Base-by-base conservation (phyloP, 1,140 invertebrate species). In the Coptotermes formosanus region DNA sequence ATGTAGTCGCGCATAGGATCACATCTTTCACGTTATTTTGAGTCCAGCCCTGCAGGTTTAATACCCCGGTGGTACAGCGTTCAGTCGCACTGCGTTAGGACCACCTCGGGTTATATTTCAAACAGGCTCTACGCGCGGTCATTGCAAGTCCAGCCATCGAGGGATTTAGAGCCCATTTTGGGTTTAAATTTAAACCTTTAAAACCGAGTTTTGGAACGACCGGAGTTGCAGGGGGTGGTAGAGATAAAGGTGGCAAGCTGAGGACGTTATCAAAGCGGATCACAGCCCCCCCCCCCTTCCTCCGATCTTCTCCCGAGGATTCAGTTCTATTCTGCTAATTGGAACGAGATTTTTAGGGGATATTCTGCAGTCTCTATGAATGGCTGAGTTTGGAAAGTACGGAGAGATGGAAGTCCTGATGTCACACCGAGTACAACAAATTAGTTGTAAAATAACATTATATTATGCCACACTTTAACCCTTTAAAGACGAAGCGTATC, bases 161-260 rank as follows among this genome's bases (percentile, higher is more conserved):
- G 83, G 83, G 83, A 84, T 84, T 84, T 84, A 84, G 83, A 52
- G 48, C 83, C 44, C 83, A 45, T 52, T 84, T 84, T 52, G 44
- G 45, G 83, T 52, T 84, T 45, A 84, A 84, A 84, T 84, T 84
- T 84, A 84, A 84, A 84, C 48, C 83, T 52, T 75, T 75, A 75
- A 75, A 75, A 75, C 64, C 64, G 64, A 75, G 64, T 75, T 75
- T 75, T n/a, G 64, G 64, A 75, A 75, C 64, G 64, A 11, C 25
- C 64, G 14, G 64, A 75, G 25, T 75, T 75, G 64, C 64, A 75
- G 64, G 64, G 64, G 64, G 25, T 16, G 64, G 64, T 30, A 75
- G 64, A 75, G 64, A 75, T 75, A 75, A 75, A 75, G 64, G 64
- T 75, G 64, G 64, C 64, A 75, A 30, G n/a, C 11, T 75, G 64